phyloP scores from a whole-genome alignment of 2,888 invertebrate genomes.

The Coenonympha glycerion region DNA sequence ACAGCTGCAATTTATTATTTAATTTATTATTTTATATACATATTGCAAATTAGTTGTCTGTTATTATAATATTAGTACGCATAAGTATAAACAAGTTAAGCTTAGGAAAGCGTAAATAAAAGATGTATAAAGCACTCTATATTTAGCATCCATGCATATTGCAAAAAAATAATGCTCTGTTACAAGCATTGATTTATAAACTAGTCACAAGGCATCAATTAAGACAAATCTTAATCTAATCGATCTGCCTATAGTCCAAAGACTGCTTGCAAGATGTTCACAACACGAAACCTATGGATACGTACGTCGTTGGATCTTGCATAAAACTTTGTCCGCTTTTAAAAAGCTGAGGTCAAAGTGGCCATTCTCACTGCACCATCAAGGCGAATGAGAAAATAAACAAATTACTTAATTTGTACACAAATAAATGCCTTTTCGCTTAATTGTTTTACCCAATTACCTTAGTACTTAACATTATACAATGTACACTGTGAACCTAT shows the following conservation, averaged over 20 bases:
- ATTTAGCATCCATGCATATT: neutral
- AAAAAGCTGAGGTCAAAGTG: conserved; percentile 6
- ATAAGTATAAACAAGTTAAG: too few relatives aligned
- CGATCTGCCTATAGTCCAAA: too few relatives aligned
- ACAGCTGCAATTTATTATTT: neutral
- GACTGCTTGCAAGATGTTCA: too few relatives aligned
- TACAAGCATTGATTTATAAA: too few relatives aligned
- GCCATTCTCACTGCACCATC: neutral
- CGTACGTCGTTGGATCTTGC: neutral
- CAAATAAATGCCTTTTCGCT: conserved; percentile 5
- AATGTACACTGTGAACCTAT: too few relatives aligned
- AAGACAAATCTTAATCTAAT: too few relatives aligned
- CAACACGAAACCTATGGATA: too few relatives aligned
- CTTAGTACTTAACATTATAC: too few relatives aligned
- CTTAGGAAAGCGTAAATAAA: neutral
- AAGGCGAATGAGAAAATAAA: conserved; percentile 4
- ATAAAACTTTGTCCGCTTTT: neutral
- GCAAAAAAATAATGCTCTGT: too few relatives aligned
- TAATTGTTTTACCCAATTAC: neutral
- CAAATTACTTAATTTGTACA: conserved; percentile 7
- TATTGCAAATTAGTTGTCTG: too few relatives aligned
- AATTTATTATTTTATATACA: neutral
- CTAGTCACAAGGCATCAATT: too few relatives aligned
- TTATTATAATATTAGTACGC: too few relatives aligned
- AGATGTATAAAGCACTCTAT: neutral